Conservation (phyloP, 2,113 vertebrate genomes). For the Mormoops blainvillei region DNA sequence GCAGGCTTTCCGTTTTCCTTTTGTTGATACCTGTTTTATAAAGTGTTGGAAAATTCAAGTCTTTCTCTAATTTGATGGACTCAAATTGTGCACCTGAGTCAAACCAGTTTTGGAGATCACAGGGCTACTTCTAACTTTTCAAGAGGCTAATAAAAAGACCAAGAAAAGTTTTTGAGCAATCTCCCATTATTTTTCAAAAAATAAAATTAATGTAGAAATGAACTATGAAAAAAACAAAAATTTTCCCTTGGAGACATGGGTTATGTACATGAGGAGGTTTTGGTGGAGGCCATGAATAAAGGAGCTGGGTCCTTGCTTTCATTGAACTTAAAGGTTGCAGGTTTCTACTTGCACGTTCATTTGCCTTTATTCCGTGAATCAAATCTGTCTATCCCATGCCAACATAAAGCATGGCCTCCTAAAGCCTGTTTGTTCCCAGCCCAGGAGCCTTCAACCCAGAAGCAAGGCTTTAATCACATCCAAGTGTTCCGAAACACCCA, state of each 20-base stretch:
- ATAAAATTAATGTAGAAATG: not conserved
- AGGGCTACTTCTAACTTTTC: not conserved
- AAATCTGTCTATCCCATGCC: not conserved
- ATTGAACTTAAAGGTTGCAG: not conserved
- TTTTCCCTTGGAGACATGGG: not conserved
- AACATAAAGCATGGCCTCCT: not conserved
- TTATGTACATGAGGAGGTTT: conserved; percentile 4
- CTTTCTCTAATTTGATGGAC: not conserved
- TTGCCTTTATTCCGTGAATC: conserved; percentile 21
- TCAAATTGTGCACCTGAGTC: conserved; percentile 14
- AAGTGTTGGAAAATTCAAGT: conserved; percentile 23
- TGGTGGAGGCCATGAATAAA: not conserved
- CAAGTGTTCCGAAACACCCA: not conserved
- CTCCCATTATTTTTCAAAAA: not conserved
- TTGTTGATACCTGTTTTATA: conserved; percentile 38
- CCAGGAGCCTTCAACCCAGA: not conserved
- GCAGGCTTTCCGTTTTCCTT: conserved; percentile 35
- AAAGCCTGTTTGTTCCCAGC: not conserved
- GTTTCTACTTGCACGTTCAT: not conserved
- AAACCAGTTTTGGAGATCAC: not conserved
- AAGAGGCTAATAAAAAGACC: not conserved
- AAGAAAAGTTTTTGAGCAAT: not conserved
- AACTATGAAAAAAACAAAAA: not conserved
- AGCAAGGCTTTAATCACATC: not conserved
- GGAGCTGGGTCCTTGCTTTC: not conserved